Base-by-base conservation (phyloP, 2,888 invertebrate genomes). In the Dynastes tityus region DNA sequence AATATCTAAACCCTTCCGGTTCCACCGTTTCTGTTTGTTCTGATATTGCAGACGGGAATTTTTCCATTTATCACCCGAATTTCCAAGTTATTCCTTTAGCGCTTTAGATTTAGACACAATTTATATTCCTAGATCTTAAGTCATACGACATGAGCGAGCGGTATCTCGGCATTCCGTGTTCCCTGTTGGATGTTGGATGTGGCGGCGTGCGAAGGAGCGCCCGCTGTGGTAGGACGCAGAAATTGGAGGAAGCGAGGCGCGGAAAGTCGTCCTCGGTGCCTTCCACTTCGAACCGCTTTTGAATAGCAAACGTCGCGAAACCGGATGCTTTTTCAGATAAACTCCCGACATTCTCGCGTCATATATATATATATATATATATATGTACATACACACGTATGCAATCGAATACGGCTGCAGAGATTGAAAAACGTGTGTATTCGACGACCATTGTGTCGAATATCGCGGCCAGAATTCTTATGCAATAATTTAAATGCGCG, bases 341-440 rank as follows among this genome's bases (percentile, higher is more conserved):
- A 85, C 84, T 84, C 81, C 79, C 80, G 82, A 63, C 83, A 84
- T 85, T 84, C 84, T 85, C 84, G 84, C 83, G 84, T 83, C 83
- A 82, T 84, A 84, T 85, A 84, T 85, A 85, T 84, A 63, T 29
- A 29, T 61, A 61, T 29, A 61, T 61, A 9, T 29, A 22, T 61
- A 64, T 29, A 32, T 37, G 6, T 27, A 68, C 22, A 37, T 5
- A 37, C 32, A 37, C 45, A 11, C 45, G 8, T 45, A 68, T 68
- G 53, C 68, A 68, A 68, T 68, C 29, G 68, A 68, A 53, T 68
- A 68, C 51, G 29, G 82, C 83, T 82, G 82, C 83, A 83, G 84
- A 85, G 85, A 86, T 86, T 86, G 85, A 86, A 86, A 86, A 86
- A 85, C 85, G 85, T 85, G 82, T 82, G 65, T 65, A 80, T 81